Conservation (phyloP, 2,797 vertebrate genomes). For the Melopsittacus undulatus region DNA sequence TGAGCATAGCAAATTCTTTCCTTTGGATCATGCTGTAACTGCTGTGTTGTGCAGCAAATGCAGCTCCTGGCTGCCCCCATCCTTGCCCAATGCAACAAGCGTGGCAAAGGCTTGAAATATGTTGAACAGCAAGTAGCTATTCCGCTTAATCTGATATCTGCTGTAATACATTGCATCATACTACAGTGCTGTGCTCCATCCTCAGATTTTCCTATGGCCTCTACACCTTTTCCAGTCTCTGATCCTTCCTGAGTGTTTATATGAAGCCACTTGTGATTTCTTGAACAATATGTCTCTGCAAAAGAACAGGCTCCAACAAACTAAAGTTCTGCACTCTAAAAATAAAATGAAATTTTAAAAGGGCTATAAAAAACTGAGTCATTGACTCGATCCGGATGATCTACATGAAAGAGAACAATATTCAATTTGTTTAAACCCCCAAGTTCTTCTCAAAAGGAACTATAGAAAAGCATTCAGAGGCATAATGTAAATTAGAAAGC, state of each 20-base stretch:
- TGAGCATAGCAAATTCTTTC: background rate
- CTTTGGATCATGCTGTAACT: background rate
- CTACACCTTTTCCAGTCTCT: constrained; percentile 1
- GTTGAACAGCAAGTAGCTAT: background rate
- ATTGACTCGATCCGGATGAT: constrained; percentile 43
- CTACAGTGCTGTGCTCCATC: background rate
- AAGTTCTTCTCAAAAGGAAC: constrained; percentile 46
- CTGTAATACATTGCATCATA: background rate
- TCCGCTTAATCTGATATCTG: background rate
- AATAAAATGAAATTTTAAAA: constrained; percentile 39
- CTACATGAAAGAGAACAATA: constrained; percentile 53
- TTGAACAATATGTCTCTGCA: background rate
- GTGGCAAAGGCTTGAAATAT: background rate
- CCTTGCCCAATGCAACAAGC: background rate
- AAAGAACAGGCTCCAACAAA: background rate
- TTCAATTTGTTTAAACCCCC: constrained; percentile 9
- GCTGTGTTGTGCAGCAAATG: fast-evolving
- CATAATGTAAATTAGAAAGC: constrained; percentile 39
- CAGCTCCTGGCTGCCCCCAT: background rate
- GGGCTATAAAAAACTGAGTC: constrained; percentile 2
- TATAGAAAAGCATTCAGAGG: constrained; percentile 20
- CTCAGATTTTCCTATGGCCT: background rate
- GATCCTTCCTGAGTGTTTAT: constrained; percentile 28
- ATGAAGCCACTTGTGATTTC: background rate
- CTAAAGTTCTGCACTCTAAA: background rate